Base-by-base conservation (phyloP, 1,140 invertebrate species). In the Cydia splendana region DNA sequence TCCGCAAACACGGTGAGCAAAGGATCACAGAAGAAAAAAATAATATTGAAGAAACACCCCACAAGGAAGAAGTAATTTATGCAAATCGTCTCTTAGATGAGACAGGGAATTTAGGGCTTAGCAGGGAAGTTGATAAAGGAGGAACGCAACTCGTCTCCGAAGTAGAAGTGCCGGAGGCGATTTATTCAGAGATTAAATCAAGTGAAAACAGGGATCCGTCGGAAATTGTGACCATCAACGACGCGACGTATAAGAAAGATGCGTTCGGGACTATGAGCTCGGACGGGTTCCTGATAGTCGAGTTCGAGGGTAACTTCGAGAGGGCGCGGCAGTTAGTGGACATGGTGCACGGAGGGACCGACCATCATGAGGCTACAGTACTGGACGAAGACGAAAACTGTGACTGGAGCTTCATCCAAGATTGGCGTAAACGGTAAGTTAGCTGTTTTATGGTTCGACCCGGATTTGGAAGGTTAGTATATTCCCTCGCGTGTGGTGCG, bases 381-480 rank as follows among this genome's bases (percentile, higher is more conserved):
- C 80, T 92, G 34, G 91, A 93, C 65, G 88, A 90, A n/a, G 91
- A 95, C 75, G 94, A 94, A 45, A 94, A 95, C 75, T 92, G 92
- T 78, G 95, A 96, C 88, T 96, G 95, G 95, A 96, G 95, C 84
- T 96, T 96, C 86, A 95, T 96, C 53, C 95, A 96, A 90, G 95
- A 95, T 81, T 96, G 95, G 95, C 91, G 95, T 82, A 94, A 94
- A 91, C 93, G 95, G 95, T 95, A 92, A 92, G 93, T 87, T 34
- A 51, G 34, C 51, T 65, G 65, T 53, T 65, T 76, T 10, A 75
- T 74, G 20, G 24, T 34, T 51, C 75, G 81, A 79, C 80, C 83
- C 78, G 15, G 48, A 80, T 84, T 80, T 69, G 76, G 77, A 71
- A 74, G 73, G 78, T 80, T 84, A 80, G 74, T 81, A 78, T 79